Conservation (phyloP, 2,888 invertebrate genomes). For the Drosophila glabriapex region DNA sequence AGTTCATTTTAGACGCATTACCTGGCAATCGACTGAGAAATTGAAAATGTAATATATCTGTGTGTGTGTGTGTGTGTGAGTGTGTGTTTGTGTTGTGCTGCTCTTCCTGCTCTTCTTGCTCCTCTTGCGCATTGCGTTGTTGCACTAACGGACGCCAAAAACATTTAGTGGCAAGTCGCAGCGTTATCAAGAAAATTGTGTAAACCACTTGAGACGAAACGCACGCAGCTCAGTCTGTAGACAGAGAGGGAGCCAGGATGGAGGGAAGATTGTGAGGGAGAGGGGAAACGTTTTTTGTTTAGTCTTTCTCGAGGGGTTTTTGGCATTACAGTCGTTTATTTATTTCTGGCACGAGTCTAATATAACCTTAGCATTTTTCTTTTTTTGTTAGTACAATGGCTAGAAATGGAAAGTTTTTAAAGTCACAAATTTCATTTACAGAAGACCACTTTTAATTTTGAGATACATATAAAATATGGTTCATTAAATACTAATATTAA, state of each 20-base stretch:
- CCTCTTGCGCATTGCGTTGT: conserved; percentile 10
- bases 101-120: neutral
- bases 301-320: conserved; percentile 1
- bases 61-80: neutral
- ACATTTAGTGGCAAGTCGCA: conserved; percentile 63
- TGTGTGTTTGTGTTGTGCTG: neutral
- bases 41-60: conserved; percentile 21
- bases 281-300: conserved; percentile 5
- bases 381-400: conserved; percentile 1
- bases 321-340: conserved; percentile 17
- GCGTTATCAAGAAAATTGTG: conserved; percentile 51
- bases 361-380: conserved; percentile 30
- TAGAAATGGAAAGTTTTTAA: conserved; percentile 33
- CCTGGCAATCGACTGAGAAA: conserved; percentile 69
- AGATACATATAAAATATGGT: neutral
- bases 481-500: neutral
- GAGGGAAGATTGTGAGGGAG: neutral
- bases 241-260: neutral
- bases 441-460: neutral
- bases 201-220: conserved; percentile 54
- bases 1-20: conserved; percentile 72
- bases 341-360: conserved; percentile 47
- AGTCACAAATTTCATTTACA: neutral
- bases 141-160: conserved; percentile 76
- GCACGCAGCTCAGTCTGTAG: conserved; percentile 1